Evolutionary conservation across 2,888 invertebrate species (phyloP), one percentile per base, ranked within the genome.

Genomic region (Danaus chrysippus): DNA sequence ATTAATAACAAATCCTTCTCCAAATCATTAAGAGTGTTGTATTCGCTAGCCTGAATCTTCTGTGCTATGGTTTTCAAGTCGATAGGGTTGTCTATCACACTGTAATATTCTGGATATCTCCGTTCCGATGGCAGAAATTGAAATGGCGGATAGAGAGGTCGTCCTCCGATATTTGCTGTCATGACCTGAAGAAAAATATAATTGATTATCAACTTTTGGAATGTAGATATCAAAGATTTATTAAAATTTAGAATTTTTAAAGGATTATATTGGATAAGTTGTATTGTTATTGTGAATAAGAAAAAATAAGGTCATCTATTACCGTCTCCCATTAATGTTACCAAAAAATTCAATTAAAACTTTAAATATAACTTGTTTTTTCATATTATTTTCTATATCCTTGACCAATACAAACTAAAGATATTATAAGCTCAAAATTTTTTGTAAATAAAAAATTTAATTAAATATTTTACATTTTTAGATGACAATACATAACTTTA

Each of bases 41-140:
- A 99, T 60, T 95, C 94, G 59, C 94, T 94, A 62, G 94, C 94
- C 84, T 97, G 97, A 59, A 99, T 96, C 85, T 96, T 97, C 63
- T 94, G 94, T 0, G 98, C 99, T 61, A 99, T 97, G 64, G 94
- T 94, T 86, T 97, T 96, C 74, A 99, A 87, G 86, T 99, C 99
- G 68, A 99, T 96, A 0, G 99, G 99, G 67, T 94, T 94, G 65
- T 97, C 96, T 62, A 99, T 98, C 0, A 98, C 94, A 72, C 96
- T 96, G 82, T 96, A 99, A 87, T 99, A 99, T 76, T 98, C 96
- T 0, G 99, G 99, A 84, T 98, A 99, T 66, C 96, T 93, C 87
- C 96, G 95, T 82, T 96, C 96, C 0, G 97, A 97, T 0, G 99
- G 99, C 58, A 99, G 92, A 62, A 99, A 92, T 79, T 98, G 96